Percentiles rank a stretch among this genome's conserved stretches.
These are phyloP conservation scores for Drosophila mettleri DNA, from an alignment of 2,888 invertebrate genomes.

Conservation along the genomic window DNA sequence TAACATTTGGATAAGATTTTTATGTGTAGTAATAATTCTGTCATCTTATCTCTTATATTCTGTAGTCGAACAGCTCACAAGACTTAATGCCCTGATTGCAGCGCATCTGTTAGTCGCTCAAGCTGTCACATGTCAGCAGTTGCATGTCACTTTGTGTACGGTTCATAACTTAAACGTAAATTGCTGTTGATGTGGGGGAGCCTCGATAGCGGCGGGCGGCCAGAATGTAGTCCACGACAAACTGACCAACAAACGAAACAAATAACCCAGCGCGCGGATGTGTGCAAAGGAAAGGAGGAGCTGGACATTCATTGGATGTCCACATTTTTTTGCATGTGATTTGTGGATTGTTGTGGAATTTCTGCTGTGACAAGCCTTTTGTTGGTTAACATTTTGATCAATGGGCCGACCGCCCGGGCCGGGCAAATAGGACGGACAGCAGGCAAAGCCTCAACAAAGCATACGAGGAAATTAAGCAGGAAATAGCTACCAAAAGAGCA, in stretches of 20 bases:
- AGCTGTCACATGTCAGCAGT: background rate
- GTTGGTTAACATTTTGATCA: conserved; percentile 61
- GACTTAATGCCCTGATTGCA: conserved; percentile 4
- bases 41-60: no score
- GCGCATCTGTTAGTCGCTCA: conserved; percentile 26
- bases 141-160: conserved; percentile 23
- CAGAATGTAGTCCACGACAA: conserved; percentile 6
- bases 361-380: conserved; percentile 53
- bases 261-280: conserved; percentile 24
- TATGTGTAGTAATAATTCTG: no score
- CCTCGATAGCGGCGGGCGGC: conserved; percentile 37
- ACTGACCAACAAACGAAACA: conserved; percentile 28
- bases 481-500: background rate
- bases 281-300: background rate
- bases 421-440: conserved; percentile 28
- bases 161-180: conserved; percentile 69
- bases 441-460: conserved; percentile 16
- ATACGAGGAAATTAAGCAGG: conserved; percentile 28
- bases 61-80: background rate
- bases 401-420: background rate
- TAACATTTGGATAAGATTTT: no score
- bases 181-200: conserved; percentile 57
- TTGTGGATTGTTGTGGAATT: conserved; percentile 60
- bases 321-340: conserved; percentile 63
- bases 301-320: conserved; percentile 62